Conservation (phyloP, 2,888 invertebrate genomes). For the Branchinecta sandiegonensis region DNA sequence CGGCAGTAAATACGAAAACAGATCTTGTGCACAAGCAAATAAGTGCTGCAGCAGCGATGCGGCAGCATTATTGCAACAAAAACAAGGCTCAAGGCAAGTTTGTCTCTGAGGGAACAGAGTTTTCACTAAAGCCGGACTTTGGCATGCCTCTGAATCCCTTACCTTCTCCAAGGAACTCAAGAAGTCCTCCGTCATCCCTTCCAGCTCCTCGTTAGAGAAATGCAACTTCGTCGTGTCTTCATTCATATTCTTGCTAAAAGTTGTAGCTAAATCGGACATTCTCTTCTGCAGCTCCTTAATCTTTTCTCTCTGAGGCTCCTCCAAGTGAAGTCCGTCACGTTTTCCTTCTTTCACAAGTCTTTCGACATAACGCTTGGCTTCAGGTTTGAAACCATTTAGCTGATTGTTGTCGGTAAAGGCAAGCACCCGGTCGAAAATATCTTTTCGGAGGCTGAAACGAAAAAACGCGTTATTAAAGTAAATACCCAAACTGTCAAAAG, state of each 20-base stretch:
- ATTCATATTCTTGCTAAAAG: slow-evolving; percentile 36
- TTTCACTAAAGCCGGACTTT: too few relatives aligned
- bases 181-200: slow-evolving; percentile 32
- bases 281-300: slow-evolving; percentile 36
- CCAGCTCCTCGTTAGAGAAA: slow-evolving; percentile 36
- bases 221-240: slow-evolving; percentile 38
- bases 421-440: slow-evolving; percentile 37
- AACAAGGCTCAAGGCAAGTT: too few relatives aligned
- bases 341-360: slow-evolving; percentile 35
- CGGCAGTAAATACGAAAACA: too few relatives aligned
- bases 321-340: slow-evolving; percentile 38
- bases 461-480: neutral
- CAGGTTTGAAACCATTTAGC: slow-evolving; percentile 31
- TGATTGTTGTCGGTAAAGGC: slow-evolving; percentile 31
- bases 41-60: too few relatives aligned
- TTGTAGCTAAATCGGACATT: slow-evolving; percentile 36
- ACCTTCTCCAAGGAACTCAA: slow-evolving; percentile 31
- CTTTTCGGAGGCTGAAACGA: slow-evolving; percentile 35
- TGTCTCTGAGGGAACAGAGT: too few relatives aligned
- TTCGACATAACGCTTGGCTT: slow-evolving; percentile 35
- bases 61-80: too few relatives aligned
- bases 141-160: neutral
- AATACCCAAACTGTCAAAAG: too few relatives aligned
- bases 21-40: too few relatives aligned
- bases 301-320: slow-evolving; percentile 34